phyloP scores from a whole-genome alignment of 1,140 invertebrate genomes.

The Acromyrmex echinatior region DNA sequence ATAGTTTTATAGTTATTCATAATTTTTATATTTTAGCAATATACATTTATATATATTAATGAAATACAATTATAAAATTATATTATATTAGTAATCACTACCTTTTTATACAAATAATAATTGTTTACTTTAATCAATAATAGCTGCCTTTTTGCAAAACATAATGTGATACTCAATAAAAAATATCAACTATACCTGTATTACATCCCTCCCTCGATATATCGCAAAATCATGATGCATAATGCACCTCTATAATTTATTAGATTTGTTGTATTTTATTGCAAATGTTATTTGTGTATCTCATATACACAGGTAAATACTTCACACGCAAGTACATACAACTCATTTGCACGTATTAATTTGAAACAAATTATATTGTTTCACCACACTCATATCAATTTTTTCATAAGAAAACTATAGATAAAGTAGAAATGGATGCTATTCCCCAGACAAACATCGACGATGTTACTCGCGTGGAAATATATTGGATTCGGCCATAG shows the following conservation, averaged over 20 bases:
- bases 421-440: neutral
- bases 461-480: conserved; percentile 5
- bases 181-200: neutral
- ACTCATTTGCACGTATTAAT: neutral
- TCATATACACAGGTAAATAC: neutral
- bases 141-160: neutral
- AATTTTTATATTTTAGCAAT: neutral
- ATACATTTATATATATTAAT: neutral
- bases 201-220: too few species aligned
- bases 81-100: neutral
- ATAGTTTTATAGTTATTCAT: neutral
- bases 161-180: neutral
- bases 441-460: neutral
- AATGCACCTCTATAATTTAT: conserved; percentile 1
- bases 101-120: neutral
- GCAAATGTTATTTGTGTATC: neutral
- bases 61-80: neutral
- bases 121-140: neutral
- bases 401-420: neutral
- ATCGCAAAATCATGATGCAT: neutral
- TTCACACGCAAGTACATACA: neutral
- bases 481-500: neutral
- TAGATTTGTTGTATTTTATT: neutral
- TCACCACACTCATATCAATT: neutral
- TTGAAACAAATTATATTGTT: neutral